Percentiles rank a stretch among this genome's conserved stretches.
Evolutionary conservation across 2,113 vertebrate species (phyloP).

Genomic region (Plecotus auritus): DNA sequence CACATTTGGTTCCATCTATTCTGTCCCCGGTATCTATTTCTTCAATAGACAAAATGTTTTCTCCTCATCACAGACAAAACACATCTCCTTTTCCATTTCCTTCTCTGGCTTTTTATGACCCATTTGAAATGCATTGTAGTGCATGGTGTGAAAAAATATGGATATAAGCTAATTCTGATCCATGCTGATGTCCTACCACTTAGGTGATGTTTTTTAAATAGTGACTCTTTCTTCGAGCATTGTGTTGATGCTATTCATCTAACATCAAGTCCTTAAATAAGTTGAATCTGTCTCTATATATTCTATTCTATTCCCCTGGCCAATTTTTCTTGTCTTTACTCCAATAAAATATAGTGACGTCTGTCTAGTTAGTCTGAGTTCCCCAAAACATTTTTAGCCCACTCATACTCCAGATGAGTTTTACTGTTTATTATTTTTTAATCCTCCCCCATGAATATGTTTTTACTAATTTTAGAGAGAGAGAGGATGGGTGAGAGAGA

Average conservation of each 20-base stretch:
- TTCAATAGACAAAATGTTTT: constrained; percentile 38
- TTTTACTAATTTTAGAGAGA: background rate
- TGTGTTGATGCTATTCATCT: background rate
- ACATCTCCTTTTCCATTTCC: constrained; percentile 28
- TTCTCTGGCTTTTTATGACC: background rate
- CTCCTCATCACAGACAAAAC: background rate
- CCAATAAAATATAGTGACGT: background rate
- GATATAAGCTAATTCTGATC: background rate
- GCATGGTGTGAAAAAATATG: background rate
- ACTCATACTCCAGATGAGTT: background rate
- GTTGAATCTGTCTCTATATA: background rate
- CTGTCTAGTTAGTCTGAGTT: background rate
- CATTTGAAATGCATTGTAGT: background rate
- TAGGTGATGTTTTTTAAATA: background rate
- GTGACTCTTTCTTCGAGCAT: background rate
- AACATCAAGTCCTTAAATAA: background rate
- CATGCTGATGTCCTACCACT: background rate
- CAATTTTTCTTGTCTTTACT: background rate
- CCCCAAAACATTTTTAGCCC: background rate
- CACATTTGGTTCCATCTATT: constrained; percentile 23
- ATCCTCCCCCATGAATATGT: background rate
- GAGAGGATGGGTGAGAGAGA: too few species aligned
- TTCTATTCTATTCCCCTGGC: background rate
- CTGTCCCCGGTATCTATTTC: background rate
- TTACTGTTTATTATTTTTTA: background rate